A percentile compares a stretch with the other conserved stretches of the same genome.
Evolutionary conservation across 2,888 invertebrate genomes (phyloP).

Genomic region (Acrocyrtus sp.): DNA sequence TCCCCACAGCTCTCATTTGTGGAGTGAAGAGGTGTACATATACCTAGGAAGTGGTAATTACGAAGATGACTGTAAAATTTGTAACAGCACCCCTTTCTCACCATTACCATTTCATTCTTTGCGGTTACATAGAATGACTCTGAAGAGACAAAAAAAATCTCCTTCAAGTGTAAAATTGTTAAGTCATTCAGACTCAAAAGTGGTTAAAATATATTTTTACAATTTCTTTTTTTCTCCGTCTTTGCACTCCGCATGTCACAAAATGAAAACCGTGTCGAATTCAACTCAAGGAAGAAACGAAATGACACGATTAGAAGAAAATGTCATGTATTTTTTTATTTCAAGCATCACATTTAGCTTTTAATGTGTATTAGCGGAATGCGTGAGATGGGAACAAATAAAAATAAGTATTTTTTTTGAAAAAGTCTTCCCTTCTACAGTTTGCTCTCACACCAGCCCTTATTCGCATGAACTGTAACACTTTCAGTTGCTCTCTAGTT

Average conservation of each 20-base stretch:
- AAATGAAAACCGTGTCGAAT: constrained; percentile 33
- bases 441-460: neutral
- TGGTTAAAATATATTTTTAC: neutral
- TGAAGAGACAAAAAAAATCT: neutral
- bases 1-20: neutral
- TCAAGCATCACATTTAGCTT: neutral
- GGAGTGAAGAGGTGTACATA: neutral
- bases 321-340: constrained; percentile 3
- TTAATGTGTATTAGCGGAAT: neutral
- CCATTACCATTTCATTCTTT: neutral
- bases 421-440: neutral
- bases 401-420: neutral
- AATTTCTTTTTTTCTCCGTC: constrained; percentile 22
- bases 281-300: constrained; percentile 4
- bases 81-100: neutral
- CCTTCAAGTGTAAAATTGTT: constrained; percentile 11
- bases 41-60: neutral
- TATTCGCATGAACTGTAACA: neutral
- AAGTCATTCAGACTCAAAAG: constrained; percentile 24
- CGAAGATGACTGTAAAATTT: neutral
- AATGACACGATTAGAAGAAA: constrained; percentile 20
- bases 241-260: constrained; percentile 20
- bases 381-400: neutral
- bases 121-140: neutral
- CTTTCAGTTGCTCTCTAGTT: neutral